Evolutionary conservation across 23 tunicate genomes (phyloP).

Genomic region (Oikopleura dioica): DNA sequence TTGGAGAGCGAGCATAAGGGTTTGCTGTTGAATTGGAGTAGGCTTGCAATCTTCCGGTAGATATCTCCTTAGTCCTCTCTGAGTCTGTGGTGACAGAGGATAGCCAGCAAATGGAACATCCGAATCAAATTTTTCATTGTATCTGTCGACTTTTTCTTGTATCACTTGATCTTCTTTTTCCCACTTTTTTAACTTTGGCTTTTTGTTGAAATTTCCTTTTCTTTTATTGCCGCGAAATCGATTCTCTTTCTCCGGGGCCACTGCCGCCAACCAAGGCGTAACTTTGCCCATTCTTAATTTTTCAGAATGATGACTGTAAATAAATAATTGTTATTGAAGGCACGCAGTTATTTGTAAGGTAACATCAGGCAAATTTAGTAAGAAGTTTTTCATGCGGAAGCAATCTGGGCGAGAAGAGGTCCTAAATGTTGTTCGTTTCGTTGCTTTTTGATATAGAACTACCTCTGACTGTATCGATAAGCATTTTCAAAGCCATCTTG

Average conservation of each 20-base stretch:
- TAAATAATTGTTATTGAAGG: too few species aligned
- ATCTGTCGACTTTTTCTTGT: not conserved
- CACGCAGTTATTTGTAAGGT: too few species aligned
- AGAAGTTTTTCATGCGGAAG: too few species aligned
- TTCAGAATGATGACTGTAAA: too few species aligned
- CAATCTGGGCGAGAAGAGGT: too few species aligned
- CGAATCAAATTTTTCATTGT: not conserved
- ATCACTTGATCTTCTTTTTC: not conserved
- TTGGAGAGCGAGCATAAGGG: not conserved
- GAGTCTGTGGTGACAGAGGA: not conserved
- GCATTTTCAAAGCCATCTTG: not conserved
- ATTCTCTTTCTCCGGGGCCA: too few species aligned
- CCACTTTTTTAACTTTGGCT: not conserved
- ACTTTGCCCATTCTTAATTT: too few species aligned
- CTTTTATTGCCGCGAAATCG: not conserved
- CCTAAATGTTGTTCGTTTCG: too few species aligned
- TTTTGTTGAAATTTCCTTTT: not conserved
- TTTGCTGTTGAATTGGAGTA: not conserved
- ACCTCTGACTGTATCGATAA: too few species aligned
- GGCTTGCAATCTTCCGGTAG: not conserved
- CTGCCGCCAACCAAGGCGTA: too few species aligned
- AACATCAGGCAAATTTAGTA: too few species aligned
- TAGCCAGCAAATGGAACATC: not conserved
- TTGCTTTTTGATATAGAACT: too few species aligned
- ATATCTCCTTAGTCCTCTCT: not conserved